Evolutionary conservation across 2,113 vertebrate genomes (phyloP).

Genomic region (Grammomys dolichurus): DNA sequence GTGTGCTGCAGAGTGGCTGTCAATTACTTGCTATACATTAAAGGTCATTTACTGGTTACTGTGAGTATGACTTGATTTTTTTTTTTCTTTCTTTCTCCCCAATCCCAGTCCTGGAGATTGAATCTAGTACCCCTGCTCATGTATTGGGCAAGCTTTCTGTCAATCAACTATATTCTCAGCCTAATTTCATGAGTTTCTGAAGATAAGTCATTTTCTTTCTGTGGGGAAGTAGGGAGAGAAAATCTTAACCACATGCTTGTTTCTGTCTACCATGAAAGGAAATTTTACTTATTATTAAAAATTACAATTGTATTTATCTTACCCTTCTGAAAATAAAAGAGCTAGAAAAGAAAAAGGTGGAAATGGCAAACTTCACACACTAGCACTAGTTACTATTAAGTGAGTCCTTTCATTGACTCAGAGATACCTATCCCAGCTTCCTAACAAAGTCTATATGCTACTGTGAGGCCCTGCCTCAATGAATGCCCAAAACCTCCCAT

Average conservation of each 20-base stretch:
- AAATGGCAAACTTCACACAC: not conserved
- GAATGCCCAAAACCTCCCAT: not conserved
- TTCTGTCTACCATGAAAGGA: conserved; percentile 15
- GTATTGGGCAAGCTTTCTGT: not conserved
- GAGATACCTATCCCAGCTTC: conserved; percentile 48
- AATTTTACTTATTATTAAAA: not conserved
- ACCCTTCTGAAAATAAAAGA: conserved; percentile 26
- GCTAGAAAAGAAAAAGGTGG: not conserved
- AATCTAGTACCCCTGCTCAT: no score
- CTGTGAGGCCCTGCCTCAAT: not conserved
- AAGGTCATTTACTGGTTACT: conserved; percentile 23
- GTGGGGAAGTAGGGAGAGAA: not conserved
- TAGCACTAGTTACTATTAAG: not conserved
- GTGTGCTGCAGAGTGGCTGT: not conserved
- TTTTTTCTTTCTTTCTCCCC: not conserved
- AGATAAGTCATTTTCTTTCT: conserved; percentile 42
- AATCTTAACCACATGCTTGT: conserved; percentile 1
- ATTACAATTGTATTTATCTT: conserved; percentile 23
- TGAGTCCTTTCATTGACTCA: conserved; percentile 53
- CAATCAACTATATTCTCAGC: not conserved
- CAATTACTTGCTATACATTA: not conserved
- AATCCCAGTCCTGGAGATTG: not conserved
- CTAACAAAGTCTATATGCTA: not conserved
- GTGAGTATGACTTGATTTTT: not conserved
- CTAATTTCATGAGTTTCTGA: conserved; percentile 48